Conservation (phyloP, 92 coral and sea anemone genomes). For the Parazoanthus swiftii region DNA sequence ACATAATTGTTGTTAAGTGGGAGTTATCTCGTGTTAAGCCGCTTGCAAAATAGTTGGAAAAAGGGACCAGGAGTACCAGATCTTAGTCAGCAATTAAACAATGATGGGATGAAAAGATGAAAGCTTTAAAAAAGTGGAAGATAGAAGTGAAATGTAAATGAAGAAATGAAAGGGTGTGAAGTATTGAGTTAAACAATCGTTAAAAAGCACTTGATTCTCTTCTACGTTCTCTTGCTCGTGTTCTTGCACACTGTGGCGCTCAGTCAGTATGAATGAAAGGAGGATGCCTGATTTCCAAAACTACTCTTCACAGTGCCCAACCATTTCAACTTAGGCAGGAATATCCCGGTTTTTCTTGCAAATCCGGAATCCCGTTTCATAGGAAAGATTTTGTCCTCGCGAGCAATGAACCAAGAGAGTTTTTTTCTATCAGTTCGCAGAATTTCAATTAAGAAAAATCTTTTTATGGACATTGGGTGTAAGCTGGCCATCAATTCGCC, state of each 20-base stretch:
- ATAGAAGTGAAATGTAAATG: no score
- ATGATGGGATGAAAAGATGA: not conserved
- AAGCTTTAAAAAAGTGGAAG: not conserved
- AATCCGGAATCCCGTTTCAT: no score
- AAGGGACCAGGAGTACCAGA: not conserved
- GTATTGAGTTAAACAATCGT: not conserved
- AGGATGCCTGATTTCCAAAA: not conserved
- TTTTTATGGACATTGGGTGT: no score
- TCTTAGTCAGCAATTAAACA: not conserved
- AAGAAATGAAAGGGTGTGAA: not conserved
- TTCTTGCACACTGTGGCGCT: not conserved
- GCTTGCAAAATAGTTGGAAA: conserved; percentile 6
- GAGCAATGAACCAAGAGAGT: no score
- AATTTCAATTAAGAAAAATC: no score
- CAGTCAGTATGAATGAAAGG: not conserved
- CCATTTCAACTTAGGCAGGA: no score
- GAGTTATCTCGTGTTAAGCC: not conserved
- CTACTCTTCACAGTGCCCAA: no score
- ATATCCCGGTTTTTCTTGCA: no score
- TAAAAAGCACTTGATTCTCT: not conserved
- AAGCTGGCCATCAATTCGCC: no score
- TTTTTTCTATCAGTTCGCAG: no score
- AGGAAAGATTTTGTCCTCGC: no score
- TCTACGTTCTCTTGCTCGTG: not conserved
- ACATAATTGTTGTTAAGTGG: not conserved